phyloP scores from a whole-genome alignment of 2,113 vertebrate genomes.

The Pontoporia blainvillei region DNA sequence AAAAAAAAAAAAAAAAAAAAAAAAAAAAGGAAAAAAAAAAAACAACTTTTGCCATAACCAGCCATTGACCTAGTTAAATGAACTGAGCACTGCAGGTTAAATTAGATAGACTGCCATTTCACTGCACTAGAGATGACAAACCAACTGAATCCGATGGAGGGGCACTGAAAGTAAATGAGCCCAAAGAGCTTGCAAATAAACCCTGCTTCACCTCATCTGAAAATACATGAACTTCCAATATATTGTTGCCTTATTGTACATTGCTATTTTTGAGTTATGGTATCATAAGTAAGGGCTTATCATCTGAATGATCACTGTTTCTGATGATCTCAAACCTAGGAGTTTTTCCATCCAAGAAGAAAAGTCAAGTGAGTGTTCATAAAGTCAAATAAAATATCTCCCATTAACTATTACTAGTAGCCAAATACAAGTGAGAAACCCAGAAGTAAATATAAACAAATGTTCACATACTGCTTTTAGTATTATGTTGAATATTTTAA shows the following conservation, averaged over 20 bases:
- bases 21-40: not conserved
- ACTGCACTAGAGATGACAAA: not conserved
- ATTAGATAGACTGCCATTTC: not conserved
- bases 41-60: not conserved
- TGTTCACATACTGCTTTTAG: not conserved
- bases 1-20: accelerated
- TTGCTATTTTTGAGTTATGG: not conserved
- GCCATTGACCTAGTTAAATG: slow-evolving; percentile 32
- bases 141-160: not conserved
- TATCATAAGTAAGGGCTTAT: not conserved
- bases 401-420: not conserved
- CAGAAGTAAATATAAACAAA: not conserved
- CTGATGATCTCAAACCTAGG: not conserved
- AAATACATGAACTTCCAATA: not conserved
- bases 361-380: not conserved
- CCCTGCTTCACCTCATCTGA: not conserved
- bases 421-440: not conserved
- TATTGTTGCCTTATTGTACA: not conserved
- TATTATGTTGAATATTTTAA: not conserved
- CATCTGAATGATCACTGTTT: not conserved
- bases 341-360: not conserved
- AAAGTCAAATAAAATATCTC: not conserved
- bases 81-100: not conserved
- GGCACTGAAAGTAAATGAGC: slow-evolving; percentile 23
- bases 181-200: slow-evolving; percentile 40